Evolutionary conservation across 2,113 vertebrate genomes (phyloP).

Genomic region (Mugil cephalus): DNA sequence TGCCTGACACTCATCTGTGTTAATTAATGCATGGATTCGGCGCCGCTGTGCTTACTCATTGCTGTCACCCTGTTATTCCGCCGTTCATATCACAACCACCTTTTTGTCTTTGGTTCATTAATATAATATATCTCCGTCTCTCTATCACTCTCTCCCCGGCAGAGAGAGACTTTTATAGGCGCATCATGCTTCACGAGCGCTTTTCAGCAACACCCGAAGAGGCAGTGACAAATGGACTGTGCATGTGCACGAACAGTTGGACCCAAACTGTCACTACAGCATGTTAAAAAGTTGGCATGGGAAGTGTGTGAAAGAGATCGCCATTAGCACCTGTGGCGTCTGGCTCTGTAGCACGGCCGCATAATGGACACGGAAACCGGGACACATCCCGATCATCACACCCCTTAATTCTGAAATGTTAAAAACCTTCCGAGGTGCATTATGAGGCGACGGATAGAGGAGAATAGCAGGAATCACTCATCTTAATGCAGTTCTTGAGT

Average conservation of each 20-base stretch:
- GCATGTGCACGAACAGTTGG: slow-evolving; percentile 67
- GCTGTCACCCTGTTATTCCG: slow-evolving; percentile 55
- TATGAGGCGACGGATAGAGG: slow-evolving; percentile 61
- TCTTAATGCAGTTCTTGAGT: slow-evolving; percentile 78
- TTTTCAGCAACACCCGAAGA: slow-evolving; percentile 51
- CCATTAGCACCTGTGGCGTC: slow-evolving; percentile 75
- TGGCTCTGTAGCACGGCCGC: slow-evolving; percentile 37
- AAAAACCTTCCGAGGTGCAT: slow-evolving; percentile 58
- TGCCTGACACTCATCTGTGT: slow-evolving; percentile 57
- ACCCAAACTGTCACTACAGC: slow-evolving; percentile 62
- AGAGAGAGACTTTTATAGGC: slow-evolving; percentile 48
- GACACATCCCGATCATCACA: slow-evolving; percentile 63
- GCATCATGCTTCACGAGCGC: slow-evolving; percentile 49
- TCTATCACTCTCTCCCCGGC: slow-evolving; percentile 23
- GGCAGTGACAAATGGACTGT: slow-evolving; percentile 71
- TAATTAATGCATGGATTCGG: slow-evolving; percentile 72
- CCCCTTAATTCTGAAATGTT: slow-evolving; percentile 65
- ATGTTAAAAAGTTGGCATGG: slow-evolving; percentile 51
- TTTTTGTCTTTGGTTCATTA: slow-evolving; percentile 65
- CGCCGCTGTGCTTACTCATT: slow-evolving; percentile 49
- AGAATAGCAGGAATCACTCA: slow-evolving; percentile 66
- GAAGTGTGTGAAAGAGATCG: slow-evolving; percentile 46
- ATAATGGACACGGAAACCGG: slow-evolving; percentile 65
- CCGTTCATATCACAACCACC: slow-evolving; percentile 59
- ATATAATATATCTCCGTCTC: slow-evolving; percentile 58